Conservation (phyloP, 2,797 vertebrate genomes). For the Cryptoblepharus egeriae region DNA sequence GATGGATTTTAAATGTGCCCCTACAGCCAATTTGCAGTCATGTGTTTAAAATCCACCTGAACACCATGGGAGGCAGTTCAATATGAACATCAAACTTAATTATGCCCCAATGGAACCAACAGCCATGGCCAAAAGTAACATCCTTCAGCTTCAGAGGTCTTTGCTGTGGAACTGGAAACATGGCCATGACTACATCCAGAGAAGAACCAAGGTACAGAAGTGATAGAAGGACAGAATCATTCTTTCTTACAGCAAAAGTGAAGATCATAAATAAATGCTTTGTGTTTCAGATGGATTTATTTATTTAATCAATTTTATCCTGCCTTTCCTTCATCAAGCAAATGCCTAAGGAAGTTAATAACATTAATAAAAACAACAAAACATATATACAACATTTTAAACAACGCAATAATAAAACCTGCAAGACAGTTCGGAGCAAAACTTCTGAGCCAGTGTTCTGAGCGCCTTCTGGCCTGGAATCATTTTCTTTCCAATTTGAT, state of each 20-base stretch:
- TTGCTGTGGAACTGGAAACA: background rate
- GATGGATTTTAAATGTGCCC: background rate
- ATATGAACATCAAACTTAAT: background rate
- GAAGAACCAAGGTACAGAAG: background rate
- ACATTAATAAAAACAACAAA: too few species aligned
- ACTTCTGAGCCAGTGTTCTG: too few species aligned
- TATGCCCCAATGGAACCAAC: background rate
- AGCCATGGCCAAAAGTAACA: background rate
- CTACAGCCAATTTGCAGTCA: too few species aligned
- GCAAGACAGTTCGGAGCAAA: too few species aligned
- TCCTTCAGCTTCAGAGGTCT: background rate
- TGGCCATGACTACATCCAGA: background rate
- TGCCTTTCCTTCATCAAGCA: too few species aligned
- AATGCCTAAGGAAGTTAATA: too few species aligned
- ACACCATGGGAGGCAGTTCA: background rate
- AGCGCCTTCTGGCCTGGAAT: too few species aligned
- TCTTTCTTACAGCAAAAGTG: background rate
- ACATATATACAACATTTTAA: too few species aligned
- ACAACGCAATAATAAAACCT: too few species aligned
- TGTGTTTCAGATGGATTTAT: too few species aligned
- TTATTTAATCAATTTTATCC: too few species aligned
- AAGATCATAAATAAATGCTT: background rate
- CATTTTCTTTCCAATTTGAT: too few species aligned
- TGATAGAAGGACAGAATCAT: background rate
- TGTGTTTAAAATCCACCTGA: background rate